phyloP scores from a whole-genome alignment of 2,797 vertebrate species.

The Vultur gryphus region DNA sequence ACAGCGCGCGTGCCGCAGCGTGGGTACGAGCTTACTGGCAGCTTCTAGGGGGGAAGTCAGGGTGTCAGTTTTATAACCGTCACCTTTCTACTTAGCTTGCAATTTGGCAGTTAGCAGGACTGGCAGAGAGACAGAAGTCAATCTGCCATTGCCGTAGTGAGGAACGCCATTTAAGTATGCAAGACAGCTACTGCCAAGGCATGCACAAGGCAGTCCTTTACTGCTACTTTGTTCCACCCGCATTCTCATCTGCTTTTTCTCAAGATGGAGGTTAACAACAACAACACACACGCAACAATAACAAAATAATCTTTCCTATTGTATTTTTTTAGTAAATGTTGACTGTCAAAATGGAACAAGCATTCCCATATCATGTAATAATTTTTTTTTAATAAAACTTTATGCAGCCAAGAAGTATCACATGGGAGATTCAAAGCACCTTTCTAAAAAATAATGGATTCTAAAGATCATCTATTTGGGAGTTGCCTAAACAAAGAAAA shows the following conservation, averaged over 20 bases:
- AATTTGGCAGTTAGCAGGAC: neutral
- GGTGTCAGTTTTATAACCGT: neutral
- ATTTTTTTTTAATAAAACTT: neutral
- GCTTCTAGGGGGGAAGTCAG: neutral
- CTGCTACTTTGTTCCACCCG: neutral
- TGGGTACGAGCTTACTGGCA: neutral
- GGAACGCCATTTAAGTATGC: neutral
- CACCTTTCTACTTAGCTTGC: neutral
- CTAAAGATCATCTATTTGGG: neutral
- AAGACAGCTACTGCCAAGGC: neutral
- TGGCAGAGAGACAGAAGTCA: neutral
- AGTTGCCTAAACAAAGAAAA: neutral
- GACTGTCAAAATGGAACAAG: neutral
- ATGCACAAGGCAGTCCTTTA: neutral
- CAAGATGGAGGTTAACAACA: neutral
- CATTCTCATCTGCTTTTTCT: neutral
- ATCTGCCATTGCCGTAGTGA: neutral
- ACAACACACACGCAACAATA: neutral
- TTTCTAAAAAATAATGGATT: neutral
- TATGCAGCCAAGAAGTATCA: neutral
- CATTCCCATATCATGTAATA: neutral
- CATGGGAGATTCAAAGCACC: neutral
- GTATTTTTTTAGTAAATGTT: neutral
- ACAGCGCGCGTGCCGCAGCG: accelerated
- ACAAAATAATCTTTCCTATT: neutral